These are phyloP conservation scores for Myiotriccus ornatus DNA, from an alignment of 2,797 vertebrate genomes.

Conservation along the genomic window DNA sequence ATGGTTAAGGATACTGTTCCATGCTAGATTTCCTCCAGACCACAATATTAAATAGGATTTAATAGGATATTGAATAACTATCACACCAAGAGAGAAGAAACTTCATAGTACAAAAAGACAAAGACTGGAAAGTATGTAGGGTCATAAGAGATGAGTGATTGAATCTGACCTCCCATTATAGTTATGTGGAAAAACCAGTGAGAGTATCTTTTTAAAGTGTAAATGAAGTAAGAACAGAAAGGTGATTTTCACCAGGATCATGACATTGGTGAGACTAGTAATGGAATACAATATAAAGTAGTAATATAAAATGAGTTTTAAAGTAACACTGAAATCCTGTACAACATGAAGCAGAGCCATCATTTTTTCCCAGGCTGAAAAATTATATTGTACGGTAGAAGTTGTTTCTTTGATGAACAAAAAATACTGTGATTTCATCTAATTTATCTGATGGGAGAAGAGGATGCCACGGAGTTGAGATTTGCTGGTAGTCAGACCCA, in stretches of 20 bases:
- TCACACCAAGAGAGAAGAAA: neutral
- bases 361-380: neutral
- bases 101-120: neutral
- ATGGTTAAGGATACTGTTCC: neutral
- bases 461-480: neutral
- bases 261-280: neutral
- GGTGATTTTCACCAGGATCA: neutral
- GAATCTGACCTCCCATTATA: neutral
- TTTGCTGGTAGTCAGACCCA: neutral
- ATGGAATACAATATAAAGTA: neutral
- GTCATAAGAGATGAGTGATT: neutral
- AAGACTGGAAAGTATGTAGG: neutral
- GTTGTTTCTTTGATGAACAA: neutral
- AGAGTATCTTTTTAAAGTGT: neutral
- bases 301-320: neutral
- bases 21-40: neutral
- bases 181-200: neutral
- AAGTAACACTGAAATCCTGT: neutral
- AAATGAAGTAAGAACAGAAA: neutral
- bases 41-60: neutral
- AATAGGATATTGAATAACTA: neutral
- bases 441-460: neutral
- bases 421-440: accelerated
- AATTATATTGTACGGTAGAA: neutral
- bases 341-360: neutral